These are phyloP conservation scores for Heptranchias perlo DNA, from an alignment of 2,113 vertebrate genomes.

Conservation along the genomic window DNA sequence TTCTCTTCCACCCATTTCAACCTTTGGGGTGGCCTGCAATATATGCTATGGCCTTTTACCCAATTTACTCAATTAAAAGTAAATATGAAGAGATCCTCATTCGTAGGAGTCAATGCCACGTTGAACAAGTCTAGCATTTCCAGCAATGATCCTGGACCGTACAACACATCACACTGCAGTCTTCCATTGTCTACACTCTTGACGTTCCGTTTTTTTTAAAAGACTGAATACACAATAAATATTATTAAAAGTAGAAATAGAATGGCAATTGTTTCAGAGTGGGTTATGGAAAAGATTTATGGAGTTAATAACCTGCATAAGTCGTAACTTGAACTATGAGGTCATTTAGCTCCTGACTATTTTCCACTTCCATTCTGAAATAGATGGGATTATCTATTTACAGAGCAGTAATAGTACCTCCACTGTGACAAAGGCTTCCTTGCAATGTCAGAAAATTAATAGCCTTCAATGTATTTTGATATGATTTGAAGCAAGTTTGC, in stretches of 20 bases:
- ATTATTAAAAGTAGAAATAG: not conserved
- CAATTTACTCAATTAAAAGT: not conserved
- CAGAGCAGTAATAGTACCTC: not conserved
- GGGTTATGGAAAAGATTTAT: slow-evolving; percentile 23
- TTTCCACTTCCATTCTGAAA: slow-evolving; percentile 14
- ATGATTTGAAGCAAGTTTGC: not conserved
- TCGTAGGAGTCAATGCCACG: not conserved
- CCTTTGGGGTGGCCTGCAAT: not conserved
- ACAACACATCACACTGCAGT: not conserved
- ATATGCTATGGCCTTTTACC: not conserved
- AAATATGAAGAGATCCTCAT: not conserved
- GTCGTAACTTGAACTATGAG: slow-evolving; percentile 16
- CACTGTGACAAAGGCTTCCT: not conserved
- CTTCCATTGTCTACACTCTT: not conserved
- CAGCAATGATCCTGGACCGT: not conserved
- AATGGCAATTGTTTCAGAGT: slow-evolving; percentile 1
- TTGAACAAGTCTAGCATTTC: not conserved
- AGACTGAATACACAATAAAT: not conserved
- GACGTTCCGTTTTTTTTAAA: not conserved
- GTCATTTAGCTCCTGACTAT: not conserved
- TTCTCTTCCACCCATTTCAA: not conserved
- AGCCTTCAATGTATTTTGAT: slow-evolving; percentile 10
- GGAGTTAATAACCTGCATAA: not conserved
- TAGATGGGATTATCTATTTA: slow-evolving; percentile 19
- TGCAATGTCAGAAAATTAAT: not conserved